Conservation (phyloP, 2,113 vertebrate species). For the Aramus guarauna region DNA sequence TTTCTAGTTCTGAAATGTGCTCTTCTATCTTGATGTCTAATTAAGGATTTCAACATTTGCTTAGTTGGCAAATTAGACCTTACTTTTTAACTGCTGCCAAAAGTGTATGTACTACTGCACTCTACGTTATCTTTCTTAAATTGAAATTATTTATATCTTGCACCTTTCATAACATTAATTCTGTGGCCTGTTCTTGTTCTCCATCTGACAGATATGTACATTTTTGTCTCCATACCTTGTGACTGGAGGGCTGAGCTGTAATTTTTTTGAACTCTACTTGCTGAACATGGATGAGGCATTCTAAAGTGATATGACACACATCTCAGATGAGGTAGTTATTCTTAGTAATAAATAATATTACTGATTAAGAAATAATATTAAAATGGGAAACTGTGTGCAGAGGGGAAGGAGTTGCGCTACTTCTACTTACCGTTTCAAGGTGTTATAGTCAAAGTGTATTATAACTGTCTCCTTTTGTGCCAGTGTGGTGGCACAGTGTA, state of each 20-base stretch:
- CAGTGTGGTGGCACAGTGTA: neutral
- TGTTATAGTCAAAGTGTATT: neutral
- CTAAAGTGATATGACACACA: neutral
- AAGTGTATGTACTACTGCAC: neutral
- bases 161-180: neutral
- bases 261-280: neutral
- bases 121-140: neutral
- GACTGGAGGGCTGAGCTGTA: neutral
- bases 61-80: neutral
- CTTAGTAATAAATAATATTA: neutral
- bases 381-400: neutral
- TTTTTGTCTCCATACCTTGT: neutral
- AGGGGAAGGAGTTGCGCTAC: neutral
- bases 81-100: neutral
- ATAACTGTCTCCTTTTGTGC: neutral
- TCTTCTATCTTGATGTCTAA: neutral
- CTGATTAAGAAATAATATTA: neutral
- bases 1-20: neutral
- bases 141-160: neutral
- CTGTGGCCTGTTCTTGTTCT: neutral
- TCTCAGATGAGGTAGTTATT: neutral
- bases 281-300: neutral
- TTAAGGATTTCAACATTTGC: neutral
- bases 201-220: neutral
- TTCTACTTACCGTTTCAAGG: neutral